phyloP scores from a whole-genome alignment of 2,797 vertebrate species.

The Corythornis leucogaster region DNA sequence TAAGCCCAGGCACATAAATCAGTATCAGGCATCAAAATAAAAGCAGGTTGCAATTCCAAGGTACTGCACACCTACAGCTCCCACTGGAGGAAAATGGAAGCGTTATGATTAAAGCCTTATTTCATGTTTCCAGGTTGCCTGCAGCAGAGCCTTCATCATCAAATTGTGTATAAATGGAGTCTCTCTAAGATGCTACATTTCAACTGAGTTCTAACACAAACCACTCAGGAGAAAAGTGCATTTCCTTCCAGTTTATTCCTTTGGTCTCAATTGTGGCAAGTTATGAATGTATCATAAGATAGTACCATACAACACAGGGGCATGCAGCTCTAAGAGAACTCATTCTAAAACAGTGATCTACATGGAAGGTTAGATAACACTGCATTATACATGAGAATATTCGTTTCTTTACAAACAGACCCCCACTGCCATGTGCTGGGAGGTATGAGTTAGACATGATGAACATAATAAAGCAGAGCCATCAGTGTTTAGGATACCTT shows the following conservation, averaged over 20 bases:
- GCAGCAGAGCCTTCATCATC: slow-evolving; percentile 67
- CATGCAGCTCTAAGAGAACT: not conserved
- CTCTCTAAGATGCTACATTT: slow-evolving; percentile 52
- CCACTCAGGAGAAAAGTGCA: slow-evolving; percentile 47
- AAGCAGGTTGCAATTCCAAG: slow-evolving; percentile 32
- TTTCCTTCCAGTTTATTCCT: slow-evolving; percentile 46
- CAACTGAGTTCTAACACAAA: slow-evolving; percentile 53
- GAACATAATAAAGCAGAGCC: slow-evolving; percentile 35
- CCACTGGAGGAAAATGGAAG: slow-evolving; percentile 41
- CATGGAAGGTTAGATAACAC: slow-evolving; percentile 1
- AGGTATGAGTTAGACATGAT: slow-evolving; percentile 41
- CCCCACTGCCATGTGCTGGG: not conserved
- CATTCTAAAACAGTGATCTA: slow-evolving; percentile 14
- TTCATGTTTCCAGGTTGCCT: slow-evolving; percentile 60
- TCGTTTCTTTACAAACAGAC: slow-evolving; percentile 3
- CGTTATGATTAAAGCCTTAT: slow-evolving; percentile 56
- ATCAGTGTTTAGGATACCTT: not conserved
- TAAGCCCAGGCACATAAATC: slow-evolving; percentile 14
- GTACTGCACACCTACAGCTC: slow-evolving; percentile 45
- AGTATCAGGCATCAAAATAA: not conserved
- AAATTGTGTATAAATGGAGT: slow-evolving; percentile 50
- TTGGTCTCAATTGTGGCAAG: slow-evolving; percentile 26
- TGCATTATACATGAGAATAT: slow-evolving; percentile 52
- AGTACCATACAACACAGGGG: not conserved
- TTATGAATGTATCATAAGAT: not conserved